Percentiles rank a stretch among this genome's conserved stretches.
phyloP scores from a whole-genome alignment of 2,888 invertebrate species.

The Archips xylosteana region DNA sequence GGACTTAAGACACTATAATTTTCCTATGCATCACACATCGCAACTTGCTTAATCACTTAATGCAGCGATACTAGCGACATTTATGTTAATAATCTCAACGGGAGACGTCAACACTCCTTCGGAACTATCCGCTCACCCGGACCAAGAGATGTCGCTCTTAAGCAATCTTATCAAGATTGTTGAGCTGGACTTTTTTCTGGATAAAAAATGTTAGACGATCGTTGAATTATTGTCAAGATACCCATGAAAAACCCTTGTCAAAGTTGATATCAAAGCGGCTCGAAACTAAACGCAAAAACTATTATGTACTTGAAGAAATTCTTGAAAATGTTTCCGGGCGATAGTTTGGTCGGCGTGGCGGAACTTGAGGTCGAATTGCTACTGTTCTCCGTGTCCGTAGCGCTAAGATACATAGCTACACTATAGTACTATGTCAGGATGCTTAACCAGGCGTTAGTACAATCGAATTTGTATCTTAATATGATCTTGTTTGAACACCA shows the following conservation, averaged over 20 bases:
- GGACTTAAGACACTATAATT: too few relatives aligned
- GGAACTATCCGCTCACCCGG: too few relatives aligned
- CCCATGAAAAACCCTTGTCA: neutral
- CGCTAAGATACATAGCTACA: slow-evolving; percentile 57
- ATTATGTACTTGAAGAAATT: slow-evolving; percentile 96
- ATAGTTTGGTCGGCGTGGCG: slow-evolving; percentile 90
- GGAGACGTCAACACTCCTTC: too few relatives aligned
- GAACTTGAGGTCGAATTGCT: slow-evolving; percentile 77
- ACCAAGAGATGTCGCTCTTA: too few relatives aligned
- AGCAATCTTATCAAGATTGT: too few relatives aligned
- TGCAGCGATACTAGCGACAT: too few relatives aligned
- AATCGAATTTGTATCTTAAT: neutral
- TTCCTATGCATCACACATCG: too few relatives aligned
- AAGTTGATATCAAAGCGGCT: neutral
- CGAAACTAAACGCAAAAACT: neutral
- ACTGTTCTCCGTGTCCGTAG: slow-evolving; percentile 77
- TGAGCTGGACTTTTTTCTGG: too few relatives aligned
- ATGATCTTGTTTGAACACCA: too few relatives aligned
- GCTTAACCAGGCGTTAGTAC: neutral
- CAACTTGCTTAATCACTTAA: too few relatives aligned
- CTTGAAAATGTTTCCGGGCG: slow-evolving; percentile 96
- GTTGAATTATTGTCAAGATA: neutral
- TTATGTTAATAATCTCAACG: too few relatives aligned
- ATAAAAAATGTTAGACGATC: neutral
- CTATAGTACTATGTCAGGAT: slow-evolving; percentile 23